These are phyloP conservation scores for Zhuqinia jingwanae DNA, from an alignment of 2,888 invertebrate species.

Conservation along the genomic window DNA sequence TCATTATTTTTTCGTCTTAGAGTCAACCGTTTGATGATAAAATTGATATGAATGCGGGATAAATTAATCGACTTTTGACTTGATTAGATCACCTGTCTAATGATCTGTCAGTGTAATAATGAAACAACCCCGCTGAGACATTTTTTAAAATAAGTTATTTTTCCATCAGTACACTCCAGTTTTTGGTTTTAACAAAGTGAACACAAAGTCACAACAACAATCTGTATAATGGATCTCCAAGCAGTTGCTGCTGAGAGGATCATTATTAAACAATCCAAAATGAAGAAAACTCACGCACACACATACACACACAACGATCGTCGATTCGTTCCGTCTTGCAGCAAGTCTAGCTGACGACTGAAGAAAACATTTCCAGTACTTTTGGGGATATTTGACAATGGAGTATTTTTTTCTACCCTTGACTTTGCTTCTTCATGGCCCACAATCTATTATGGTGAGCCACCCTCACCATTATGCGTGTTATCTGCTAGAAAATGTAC, in stretches of 20 bases:
- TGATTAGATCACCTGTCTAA: slow-evolving; percentile 70
- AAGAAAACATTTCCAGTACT: slow-evolving; percentile 63
- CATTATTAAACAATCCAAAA: no score
- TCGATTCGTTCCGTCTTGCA: slow-evolving; percentile 46
- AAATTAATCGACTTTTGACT: slow-evolving; percentile 64
- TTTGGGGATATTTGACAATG: slow-evolving; percentile 69
- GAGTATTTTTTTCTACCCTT: background rate
- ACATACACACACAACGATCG: background rate
- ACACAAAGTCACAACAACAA: no score
- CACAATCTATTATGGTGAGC: no score
- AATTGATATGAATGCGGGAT: slow-evolving; percentile 38
- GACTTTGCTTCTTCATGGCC: no score
- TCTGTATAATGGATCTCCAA: no score
- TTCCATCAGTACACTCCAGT: background rate
- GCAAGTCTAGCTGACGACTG: slow-evolving; percentile 60
- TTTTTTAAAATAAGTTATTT: background rate
- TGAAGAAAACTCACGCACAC: background rate
- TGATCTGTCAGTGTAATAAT: slow-evolving; percentile 66
- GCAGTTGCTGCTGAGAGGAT: no score
- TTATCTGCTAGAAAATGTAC: no score
- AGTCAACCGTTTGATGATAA: background rate
- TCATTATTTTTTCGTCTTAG: background rate
- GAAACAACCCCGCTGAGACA: slow-evolving; percentile 63
- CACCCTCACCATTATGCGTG: no score
- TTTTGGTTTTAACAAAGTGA: no score